A percentile compares a stretch with the other conserved stretches of the same genome.
Evolutionary conservation across 2,113 vertebrate genomes (phyloP).

Genomic region (Gila orcuttii): DNA sequence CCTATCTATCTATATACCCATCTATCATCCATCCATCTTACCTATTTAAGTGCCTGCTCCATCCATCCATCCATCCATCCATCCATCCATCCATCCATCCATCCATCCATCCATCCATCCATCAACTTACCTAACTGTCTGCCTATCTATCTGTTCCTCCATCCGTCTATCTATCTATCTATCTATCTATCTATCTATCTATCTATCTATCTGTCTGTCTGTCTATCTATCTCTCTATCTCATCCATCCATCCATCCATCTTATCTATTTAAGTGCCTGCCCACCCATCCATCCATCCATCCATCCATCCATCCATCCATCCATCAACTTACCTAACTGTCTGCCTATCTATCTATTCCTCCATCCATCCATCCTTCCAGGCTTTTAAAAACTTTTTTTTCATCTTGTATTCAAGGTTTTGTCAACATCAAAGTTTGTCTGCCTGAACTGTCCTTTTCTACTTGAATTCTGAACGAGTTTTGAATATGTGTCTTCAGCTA

Average conservation of each 20-base stretch:
- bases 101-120: background rate
- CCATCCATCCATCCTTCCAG: background rate
- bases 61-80: background rate
- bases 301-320: background rate
- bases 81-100: background rate
- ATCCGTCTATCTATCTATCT: background rate
- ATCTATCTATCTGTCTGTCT: background rate
- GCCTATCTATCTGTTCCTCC: background rate
- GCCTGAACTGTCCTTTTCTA: background rate
- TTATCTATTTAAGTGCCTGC: too few species aligned
- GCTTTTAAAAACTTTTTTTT: background rate
- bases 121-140: background rate
- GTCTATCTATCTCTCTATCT: background rate
- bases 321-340: too few species aligned
- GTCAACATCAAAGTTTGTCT: background rate
- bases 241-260: background rate
- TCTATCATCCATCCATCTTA: background rate
- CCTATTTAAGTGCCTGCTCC: background rate
- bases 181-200: background rate
- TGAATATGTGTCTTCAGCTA: background rate
- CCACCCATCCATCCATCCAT: background rate
- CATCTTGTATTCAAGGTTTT: background rate
- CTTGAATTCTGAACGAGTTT: too few species aligned
- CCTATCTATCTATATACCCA: background rate
- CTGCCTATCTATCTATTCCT: background rate